These are phyloP conservation scores for Mobula birostris DNA, from an alignment of 2,113 vertebrate species.

Conservation along the genomic window DNA sequence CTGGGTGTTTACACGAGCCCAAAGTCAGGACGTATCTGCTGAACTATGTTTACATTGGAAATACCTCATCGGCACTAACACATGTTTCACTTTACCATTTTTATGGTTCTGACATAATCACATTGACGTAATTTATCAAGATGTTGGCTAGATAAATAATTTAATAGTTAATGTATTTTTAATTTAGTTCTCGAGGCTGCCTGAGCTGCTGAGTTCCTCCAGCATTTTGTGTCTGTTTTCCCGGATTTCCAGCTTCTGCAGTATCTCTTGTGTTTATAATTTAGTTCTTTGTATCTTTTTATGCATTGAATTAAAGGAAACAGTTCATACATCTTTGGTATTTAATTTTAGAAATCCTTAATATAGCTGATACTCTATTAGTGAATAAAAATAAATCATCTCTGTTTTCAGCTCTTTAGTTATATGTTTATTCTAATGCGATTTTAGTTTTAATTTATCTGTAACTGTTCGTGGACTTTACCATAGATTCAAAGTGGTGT, in stretches of 20 bases:
- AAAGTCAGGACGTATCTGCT: neutral
- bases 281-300: neutral
- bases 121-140: neutral
- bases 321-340: neutral
- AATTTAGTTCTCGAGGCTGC: neutral
- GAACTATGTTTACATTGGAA: neutral
- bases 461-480: neutral
- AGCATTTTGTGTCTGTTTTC: too few relatives aligned
- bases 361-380: neutral
- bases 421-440: neutral
- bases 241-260: too few relatives aligned
- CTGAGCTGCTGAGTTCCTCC: too few relatives aligned
- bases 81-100: neutral
- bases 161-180: neutral
- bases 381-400: slow-evolving; percentile 14
- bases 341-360: neutral
- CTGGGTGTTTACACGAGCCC: slow-evolving; percentile 1
- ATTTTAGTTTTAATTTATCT: neutral
- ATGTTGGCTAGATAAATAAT: neutral
- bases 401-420: neutral
- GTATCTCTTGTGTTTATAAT: neutral
- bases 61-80: neutral
- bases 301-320: neutral
- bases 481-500: neutral
- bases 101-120: slow-evolving; percentile 18